These are phyloP conservation scores for Morpho deidamia DNA, from an alignment of 2,888 invertebrate genomes.

Conservation along the genomic window DNA sequence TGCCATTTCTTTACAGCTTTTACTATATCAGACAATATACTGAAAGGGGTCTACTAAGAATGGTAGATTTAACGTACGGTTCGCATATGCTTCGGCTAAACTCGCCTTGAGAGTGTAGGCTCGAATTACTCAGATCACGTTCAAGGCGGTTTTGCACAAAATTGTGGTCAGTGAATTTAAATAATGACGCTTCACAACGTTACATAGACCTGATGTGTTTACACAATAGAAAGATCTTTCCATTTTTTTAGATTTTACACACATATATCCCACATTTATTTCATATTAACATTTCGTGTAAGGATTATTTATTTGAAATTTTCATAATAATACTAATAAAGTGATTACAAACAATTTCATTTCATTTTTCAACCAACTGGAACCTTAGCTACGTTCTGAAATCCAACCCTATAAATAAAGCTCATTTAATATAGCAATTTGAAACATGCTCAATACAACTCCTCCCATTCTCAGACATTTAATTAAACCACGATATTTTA, in stretches of 20 bases:
- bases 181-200: conserved; percentile 43
- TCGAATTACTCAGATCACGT: conserved; percentile 74
- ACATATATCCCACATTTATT: not conserved
- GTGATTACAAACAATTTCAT: conserved; percentile 1
- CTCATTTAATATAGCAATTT: conserved; percentile 27
- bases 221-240: not conserved
- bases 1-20: conserved; percentile 34
- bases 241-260: not conserved
- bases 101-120: conserved; percentile 68
- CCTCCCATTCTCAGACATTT: conserved; percentile 59
- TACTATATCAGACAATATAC: conserved; percentile 38
- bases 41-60: conserved; percentile 44
- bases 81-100: conserved; percentile 52
- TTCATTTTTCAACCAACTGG: conserved; percentile 12
- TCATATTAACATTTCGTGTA: not conserved
- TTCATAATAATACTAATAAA: not conserved
- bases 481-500: conserved; percentile 64
- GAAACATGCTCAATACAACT: conserved; percentile 46
- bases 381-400: conserved; percentile 32
- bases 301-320: not conserved
- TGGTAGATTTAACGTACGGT: conserved; percentile 50
- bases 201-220: conserved; percentile 22
- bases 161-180: conserved; percentile 46
- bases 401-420: conserved; percentile 40
- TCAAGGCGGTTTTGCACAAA: conserved; percentile 64